Percentiles rank a stretch among this genome's conserved stretches.
These are phyloP conservation scores for Callinectes sapidus DNA, from an alignment of 2,888 invertebrate species.

Conservation along the genomic window DNA sequence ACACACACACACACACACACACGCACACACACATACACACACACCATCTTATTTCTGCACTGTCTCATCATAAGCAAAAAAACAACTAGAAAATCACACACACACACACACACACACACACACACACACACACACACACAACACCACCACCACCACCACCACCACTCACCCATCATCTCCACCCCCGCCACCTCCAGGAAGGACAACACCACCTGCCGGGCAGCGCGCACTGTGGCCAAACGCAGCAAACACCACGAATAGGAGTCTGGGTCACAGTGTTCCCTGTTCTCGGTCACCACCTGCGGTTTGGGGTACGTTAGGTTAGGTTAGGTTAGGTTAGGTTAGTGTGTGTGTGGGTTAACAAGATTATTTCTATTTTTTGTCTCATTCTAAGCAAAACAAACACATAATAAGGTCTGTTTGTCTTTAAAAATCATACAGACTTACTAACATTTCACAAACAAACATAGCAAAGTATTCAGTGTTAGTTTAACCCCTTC, in stretches of 20 bases:
- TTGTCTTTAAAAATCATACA: no score
- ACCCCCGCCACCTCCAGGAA: slow-evolving; percentile 92
- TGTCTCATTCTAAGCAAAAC: no score
- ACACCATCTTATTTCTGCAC: neutral
- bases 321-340: neutral
- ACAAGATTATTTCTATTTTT: no score
- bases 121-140: neutral
- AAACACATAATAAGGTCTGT: no score
- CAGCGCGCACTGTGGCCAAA: slow-evolving; percentile 89
- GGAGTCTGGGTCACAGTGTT: slow-evolving; percentile 94
- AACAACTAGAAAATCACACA: neutral
- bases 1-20: no score
- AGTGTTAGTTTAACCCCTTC: no score
- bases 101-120: neutral
- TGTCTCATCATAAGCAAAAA: neutral
- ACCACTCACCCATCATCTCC: slow-evolving; percentile 86
- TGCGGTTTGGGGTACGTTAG: neutral
- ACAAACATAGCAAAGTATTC: no score
- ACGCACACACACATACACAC: neutral
- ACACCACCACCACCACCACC: neutral
- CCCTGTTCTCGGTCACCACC: slow-evolving; percentile 81
- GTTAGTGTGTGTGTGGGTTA: neutral
- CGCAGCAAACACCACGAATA: slow-evolving; percentile 97
- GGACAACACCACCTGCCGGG: slow-evolving; percentile 88
- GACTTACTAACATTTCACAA: no score